Evolutionary conservation across 2,888 invertebrate genomes (phyloP), one percentile per base, ranked within the genome.

Genomic region (Coleophora deauratella): DNA sequence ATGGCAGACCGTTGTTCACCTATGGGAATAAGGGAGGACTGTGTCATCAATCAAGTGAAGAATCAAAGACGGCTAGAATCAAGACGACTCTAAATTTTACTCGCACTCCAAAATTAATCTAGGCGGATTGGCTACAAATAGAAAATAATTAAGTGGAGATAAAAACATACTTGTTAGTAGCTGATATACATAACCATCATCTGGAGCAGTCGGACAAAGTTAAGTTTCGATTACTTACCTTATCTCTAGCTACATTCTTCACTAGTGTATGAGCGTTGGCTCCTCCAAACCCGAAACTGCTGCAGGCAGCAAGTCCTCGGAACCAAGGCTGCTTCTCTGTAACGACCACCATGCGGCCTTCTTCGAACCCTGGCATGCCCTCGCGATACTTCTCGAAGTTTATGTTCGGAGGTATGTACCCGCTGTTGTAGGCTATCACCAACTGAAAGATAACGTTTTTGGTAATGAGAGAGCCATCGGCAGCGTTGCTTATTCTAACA

Each of bases 1-100:
- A 58, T 0, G 93, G 90, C n/a, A 87, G 58, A 10, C 88, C 90
- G 1, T 85, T 75, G 62, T 91, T 91, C 0, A 81, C 69, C 86
- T 86, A 44, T 21, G 6, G 6, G 21, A 21, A 21, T 4, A 21
- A 6, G 21, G 21, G n/a, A n/a, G n/a, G n/a, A n/a, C n/a, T n/a
- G n/a, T n/a, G n/a, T n/a, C n/a, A n/a, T n/a, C n/a, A n/a, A n/a
- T n/a, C n/a, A n/a, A n/a, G n/a, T n/a, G n/a, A n/a, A n/a, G n/a
- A n/a, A n/a, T n/a, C 2, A 30, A 10, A 30, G 10, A 30, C 9
- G n/a, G 10, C 30, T 10, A 30, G n/a, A 2, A 30, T 30, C 2
- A 10, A 30, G n/a, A n/a, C 10, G 30, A 10, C n/a, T 3, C 10
- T 30, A n/a, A 6, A n/a, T 33, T 4, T 4, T 10, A 33, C 9